Evolutionary conservation across 2,888 invertebrate species (phyloP), one percentile per base, ranked within the genome.

Genomic region (Allacma fusca): DNA sequence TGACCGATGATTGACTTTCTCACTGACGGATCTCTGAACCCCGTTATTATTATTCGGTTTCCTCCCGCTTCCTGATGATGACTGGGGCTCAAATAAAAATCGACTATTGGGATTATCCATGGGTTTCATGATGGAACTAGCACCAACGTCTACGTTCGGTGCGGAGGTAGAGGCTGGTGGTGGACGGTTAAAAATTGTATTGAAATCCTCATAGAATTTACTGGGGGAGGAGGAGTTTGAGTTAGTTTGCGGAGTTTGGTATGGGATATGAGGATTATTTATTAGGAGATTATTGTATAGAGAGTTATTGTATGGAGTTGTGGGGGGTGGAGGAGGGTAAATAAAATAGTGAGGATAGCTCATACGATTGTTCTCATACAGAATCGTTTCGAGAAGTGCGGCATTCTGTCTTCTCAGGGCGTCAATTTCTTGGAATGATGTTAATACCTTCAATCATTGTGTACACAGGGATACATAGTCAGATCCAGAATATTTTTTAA

Each of bases 1-100:
- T 87, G 92, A 94, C 75, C 94, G 90, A 85, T 94, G 92, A 5
- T 94, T 94, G 79, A 94, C 92, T 86, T 93, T 93, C 85, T 94
- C 95, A 87, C 94, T 94, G 40, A 94, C 94, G 69, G 93, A 92
- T 83, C 95, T 89, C 44, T 75, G 75, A 43, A 75, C 67, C 24
- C 69, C 69, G 23, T 65, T 65, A 65, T 65, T 65, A 65, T 62
- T 62, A 62, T 62, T 80, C 13, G 79, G 76, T 23, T 69, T 78
- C 74, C 50, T 50, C 50, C 50, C 50, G n/a, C 50, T 50, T 16
- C 44, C 21, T 13, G 50, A 50, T 50, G 50, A 79, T 73, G 59
- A 75, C 80, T 50, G 81, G 80, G 40, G 65, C 40, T 70, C 68
- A 28, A 67, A 68, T 67, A 75, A 34, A 29, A 62, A 62, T 29